Evolutionary conservation across 30 jellyfish, hydroid and myxozoan genomes (phyloP), one percentile per base, ranked within the genome.

Genomic region (Hydra vulgaris): DNA sequence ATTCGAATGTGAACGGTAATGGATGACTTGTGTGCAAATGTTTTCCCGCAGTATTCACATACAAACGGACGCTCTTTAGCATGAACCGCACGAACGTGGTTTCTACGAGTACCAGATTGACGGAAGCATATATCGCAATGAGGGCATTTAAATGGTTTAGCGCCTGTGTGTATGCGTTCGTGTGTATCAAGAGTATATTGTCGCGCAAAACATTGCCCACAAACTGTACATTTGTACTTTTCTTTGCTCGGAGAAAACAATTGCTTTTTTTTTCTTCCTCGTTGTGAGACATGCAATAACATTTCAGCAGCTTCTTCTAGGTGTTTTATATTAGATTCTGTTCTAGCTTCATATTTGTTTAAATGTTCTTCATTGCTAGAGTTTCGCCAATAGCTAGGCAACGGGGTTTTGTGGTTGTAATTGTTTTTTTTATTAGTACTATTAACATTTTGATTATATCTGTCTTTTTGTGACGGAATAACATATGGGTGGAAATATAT

Each of bases 201-300:
- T 61, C 97, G 88, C 69, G 71, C 78, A 79, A 89, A 83, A 19
- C 61, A 77, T 72, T 84, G 89, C 23, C 94, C 95, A 73, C 97
- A 89, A 66, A 83, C 87, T 25, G 78, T 81, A 54, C 97, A 89
- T 25, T 87, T 71, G 79, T 84, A 83, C 61, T 86, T 85, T 19
- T 88, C 95, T 23, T 74, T 80, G 15, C 74, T 85, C n/a, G 81
- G 79, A 21, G 79, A 74, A 0, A 18, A 53, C 61, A 23, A 23
- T 17, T 70, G 72, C 8, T 75, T 25, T 7, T 61, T 53, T 22
- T 8, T 26, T 21, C 53, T 22, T 7, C 71, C 81, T 21, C 53
- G 82, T 23, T 24, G 85, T 17, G 21, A 24, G 61, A 67, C 81
- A 17, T 54, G 87, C 26, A 68, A 70, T 4, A 52, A 21, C 74